Evolutionary conservation across 2,888 invertebrate species (phyloP).

Genomic region (Ennomos fuscantarius): DNA sequence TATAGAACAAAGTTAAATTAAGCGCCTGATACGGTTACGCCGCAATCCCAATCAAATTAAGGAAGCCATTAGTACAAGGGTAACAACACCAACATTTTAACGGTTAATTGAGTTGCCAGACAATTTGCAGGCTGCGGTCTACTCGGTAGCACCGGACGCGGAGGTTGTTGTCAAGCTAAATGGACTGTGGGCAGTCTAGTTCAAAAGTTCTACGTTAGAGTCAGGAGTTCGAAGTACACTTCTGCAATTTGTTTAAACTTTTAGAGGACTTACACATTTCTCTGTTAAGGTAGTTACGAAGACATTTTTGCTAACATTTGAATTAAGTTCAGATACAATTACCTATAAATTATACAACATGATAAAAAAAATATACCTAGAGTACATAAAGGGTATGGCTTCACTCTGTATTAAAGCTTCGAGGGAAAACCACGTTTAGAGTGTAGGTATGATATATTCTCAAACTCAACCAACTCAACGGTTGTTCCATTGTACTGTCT

Average conservation of each 20-base stretch:
- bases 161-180: neutral
- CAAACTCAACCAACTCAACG: too few relatives aligned
- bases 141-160: slow-evolving; percentile 4
- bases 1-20: slow-evolving; percentile 19
- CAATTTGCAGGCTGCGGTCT: slow-evolving; percentile 7
- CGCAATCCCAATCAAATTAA: slow-evolving; percentile 31
- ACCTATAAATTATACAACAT: too few relatives aligned
- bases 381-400: too few relatives aligned
- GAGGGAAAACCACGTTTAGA: too few relatives aligned
- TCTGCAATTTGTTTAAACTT: neutral
- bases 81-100: slow-evolving; percentile 26
- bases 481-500: too few relatives aligned
- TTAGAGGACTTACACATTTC: neutral
- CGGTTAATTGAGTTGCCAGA: slow-evolving; percentile 25
- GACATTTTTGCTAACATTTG: neutral
- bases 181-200: slow-evolving; percentile 2
- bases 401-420: too few relatives aligned
- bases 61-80: slow-evolving; percentile 23
- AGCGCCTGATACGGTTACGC: slow-evolving; percentile 23
- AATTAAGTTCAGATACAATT: too few relatives aligned
- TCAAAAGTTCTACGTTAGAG: slow-evolving; percentile 1
- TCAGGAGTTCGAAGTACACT: neutral
- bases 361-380: too few relatives aligned
- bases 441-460: too few relatives aligned
- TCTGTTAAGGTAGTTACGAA: too few relatives aligned